Base-by-base conservation (phyloP, 2,888 invertebrate genomes). In the Ctena decussata region DNA sequence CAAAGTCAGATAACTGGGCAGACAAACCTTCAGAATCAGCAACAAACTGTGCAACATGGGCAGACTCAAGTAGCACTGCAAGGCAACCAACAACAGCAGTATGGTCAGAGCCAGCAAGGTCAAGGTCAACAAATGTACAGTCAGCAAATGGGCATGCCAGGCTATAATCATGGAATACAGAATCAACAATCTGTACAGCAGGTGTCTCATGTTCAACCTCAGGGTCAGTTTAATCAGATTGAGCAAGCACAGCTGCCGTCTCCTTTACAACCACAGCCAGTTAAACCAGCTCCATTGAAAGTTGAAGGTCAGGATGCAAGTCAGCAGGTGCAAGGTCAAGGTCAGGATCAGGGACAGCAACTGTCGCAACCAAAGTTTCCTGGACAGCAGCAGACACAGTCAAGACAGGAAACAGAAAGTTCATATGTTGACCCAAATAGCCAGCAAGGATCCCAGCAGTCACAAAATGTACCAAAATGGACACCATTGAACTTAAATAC, bases 141-240 rank as follows among this genome's bases (percentile, higher is more conserved):
- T 1, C 46, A 73, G 18, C 30, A 71, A 60, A 41, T 12, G 37
- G 27, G 32, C 49, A 24, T 27, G 57, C 57, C n/a, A 27, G 46
- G 46, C 12, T 46, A 46, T 21, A 46, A 3, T 21, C n/a, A n/a
- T n/a, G n/a, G n/a, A n/a, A n/a, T n/a, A n/a, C n/a, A n/a, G n/a
- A n/a, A n/a, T n/a, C 46, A 46, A 21, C 46, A 46, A 46, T 3
- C 21, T 65, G 41, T 12, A n/a, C 69, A 49, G 78, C 78, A 78
- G n/a, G 15, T 12, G 3, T 5, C 39, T 39, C 65, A 60, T 30
- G 24, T 15, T 65, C 76, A 77, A 65, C 8, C 27, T 74, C 86
- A 82, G 60, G 70, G 73, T 77, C 84, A 82, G 39, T 53, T 37
- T 46, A 57, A 21, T 53, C 70, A 57, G 71, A 21, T 41, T 30